Base-by-base conservation (phyloP, 1,140 invertebrate genomes). In the Teleopsis dalmanni region DNA sequence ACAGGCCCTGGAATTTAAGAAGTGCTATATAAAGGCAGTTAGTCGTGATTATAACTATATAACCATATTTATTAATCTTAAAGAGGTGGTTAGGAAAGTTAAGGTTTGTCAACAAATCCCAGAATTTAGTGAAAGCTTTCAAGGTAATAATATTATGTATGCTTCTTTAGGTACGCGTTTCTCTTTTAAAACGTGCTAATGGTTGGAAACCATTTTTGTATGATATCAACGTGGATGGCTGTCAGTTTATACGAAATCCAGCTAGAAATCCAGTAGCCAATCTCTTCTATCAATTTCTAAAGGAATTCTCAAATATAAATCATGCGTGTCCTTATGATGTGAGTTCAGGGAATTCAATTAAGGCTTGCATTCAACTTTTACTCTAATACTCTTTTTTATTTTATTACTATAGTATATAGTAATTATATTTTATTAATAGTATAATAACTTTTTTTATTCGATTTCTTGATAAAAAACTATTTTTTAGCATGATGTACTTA, bases 191-290 rank as follows among this genome's bases (percentile, higher is more conserved):
- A 21, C 29, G 43, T 33, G 43, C 43, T 4, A 45, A 45, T 25
- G 43, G 43, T 23, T 45, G 43, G 43, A 45, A 45, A 45, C 43
- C 43, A 9, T 45, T 45, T 33, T 21, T 45, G 2, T 45, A 45
- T 34, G 29, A 45, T 29, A 18, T 45, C 16, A 23, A 9, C 11
- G 18, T 45, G 14, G 43, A 45, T 26, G 43, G 2, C 13, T 45
- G 43, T 16, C 29, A 34, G 21, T 45, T 45, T 23, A 33, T 45
- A 29, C 22, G 16, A 42, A 42, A 45, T 45, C 19, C 27, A 6
- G 18, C 14, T 31, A 13, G 23, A 5, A 45, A 34, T 21, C 21
- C 31, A 33, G n/a, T 45, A 4, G 43, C n/a, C 9, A 13, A 31
- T 9, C 33, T 31, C 13, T 45, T 45, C 43, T 45, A 45, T 11